These are phyloP conservation scores for Semotilus atromaculatus DNA, from an alignment of 2,797 vertebrate genomes.

Conservation along the genomic window DNA sequence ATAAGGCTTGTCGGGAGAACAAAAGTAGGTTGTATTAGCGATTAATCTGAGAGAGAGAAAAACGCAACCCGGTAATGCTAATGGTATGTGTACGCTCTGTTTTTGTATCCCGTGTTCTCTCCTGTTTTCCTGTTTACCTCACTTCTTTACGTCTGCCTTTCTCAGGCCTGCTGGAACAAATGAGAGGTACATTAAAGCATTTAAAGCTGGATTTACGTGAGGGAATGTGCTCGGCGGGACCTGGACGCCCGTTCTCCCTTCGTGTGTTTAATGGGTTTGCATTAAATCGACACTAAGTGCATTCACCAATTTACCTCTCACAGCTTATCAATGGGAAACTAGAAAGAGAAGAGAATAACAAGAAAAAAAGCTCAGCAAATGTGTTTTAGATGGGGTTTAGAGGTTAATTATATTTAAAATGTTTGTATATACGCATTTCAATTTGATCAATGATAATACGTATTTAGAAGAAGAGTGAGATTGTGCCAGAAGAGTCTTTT, in stretches of 20 bases:
- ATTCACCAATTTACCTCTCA: slow-evolving; percentile 70
- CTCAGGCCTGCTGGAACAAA: slow-evolving; percentile 34
- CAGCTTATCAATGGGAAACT: slow-evolving; percentile 61
- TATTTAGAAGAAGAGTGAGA: background rate
- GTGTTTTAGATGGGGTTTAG: background rate
- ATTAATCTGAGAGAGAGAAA: background rate
- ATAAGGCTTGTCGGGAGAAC: slow-evolving; percentile 33
- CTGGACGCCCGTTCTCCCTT: slow-evolving; percentile 41
- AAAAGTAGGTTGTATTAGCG: slow-evolving; percentile 15
- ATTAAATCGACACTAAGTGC: slow-evolving; percentile 73
- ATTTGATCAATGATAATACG: background rate
- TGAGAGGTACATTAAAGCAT: slow-evolving; percentile 52
- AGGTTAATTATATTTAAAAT: slow-evolving; percentile 27
- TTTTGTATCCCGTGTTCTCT: background rate
- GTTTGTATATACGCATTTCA: slow-evolving; percentile 11
- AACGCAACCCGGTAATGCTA: background rate
- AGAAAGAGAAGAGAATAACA: slow-evolving; percentile 24
- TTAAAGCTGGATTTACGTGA: slow-evolving; percentile 22
- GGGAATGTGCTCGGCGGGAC: background rate
- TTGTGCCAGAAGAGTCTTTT: background rate
- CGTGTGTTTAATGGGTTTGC: slow-evolving; percentile 73
- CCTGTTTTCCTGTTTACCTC: background rate
- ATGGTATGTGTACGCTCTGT: background rate
- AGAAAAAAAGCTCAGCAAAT: background rate
- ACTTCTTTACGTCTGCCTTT: background rate